Evolutionary conservation across 1,140 invertebrate species (phyloP).

Genomic region (Lanistes nyassanus): DNA sequence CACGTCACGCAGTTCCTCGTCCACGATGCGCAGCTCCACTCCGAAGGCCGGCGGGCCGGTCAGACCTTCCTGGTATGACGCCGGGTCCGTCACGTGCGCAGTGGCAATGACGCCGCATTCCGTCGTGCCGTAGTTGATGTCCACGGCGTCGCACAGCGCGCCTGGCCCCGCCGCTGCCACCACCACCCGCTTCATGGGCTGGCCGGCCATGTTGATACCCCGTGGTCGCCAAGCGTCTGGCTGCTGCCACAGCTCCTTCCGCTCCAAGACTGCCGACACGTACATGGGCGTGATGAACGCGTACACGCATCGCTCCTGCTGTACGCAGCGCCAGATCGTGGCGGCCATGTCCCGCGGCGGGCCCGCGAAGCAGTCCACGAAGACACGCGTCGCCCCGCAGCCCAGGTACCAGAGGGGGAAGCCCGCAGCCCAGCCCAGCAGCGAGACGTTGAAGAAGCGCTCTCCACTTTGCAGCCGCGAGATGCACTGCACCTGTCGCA

Average conservation of each 20-base stretch:
- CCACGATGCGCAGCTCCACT: conserved; percentile 27
- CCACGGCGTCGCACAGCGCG: conserved; percentile 24
- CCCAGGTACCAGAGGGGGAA: conserved; percentile 36
- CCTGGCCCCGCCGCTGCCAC: conserved; percentile 8
- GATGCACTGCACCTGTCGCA: conserved; percentile 29
- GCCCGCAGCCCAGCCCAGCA: conserved; percentile 36
- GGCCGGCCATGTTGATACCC: conserved; percentile 30
- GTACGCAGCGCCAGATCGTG: conserved; percentile 29
- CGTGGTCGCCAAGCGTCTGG: conserved; percentile 18
- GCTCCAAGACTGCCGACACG: conserved; percentile 15
- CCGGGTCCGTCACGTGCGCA: conserved; percentile 17
- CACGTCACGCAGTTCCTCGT: conserved; percentile 26
- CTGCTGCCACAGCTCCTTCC: conserved; percentile 20
- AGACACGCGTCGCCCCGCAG: conserved; percentile 27
- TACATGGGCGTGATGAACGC: conserved; percentile 29
- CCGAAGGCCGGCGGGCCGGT: conserved; percentile 25
- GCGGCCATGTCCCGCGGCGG: conserved; percentile 12
- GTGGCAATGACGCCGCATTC: conserved; percentile 32
- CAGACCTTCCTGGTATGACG: conserved; percentile 21
- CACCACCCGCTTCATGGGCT: conserved; percentile 29
- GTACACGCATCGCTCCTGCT: conserved; percentile 26
- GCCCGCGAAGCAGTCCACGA: conserved; percentile 28
- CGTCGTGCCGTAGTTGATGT: conserved; percentile 36
- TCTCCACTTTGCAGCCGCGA: conserved; percentile 17
- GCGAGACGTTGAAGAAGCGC: conserved; percentile 30